Percentiles rank a stretch among this genome's conserved stretches.
Evolutionary conservation across 2,113 vertebrate species (phyloP).

Genomic region (Pollimyrus isidori): DNA sequence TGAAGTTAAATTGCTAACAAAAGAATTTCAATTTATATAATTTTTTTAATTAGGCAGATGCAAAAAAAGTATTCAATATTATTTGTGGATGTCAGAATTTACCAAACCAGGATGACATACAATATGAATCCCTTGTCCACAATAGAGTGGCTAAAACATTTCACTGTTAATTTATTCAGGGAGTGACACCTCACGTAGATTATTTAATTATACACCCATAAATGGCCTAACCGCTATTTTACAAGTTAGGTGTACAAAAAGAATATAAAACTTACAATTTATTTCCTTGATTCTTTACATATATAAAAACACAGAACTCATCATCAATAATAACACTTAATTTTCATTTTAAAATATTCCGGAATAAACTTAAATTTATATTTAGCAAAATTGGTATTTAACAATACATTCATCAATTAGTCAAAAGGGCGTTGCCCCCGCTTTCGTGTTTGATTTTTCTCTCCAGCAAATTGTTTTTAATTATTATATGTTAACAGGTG

Average conservation of each 20-base stretch:
- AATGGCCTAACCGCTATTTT: not conserved
- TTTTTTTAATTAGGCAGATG: not conserved
- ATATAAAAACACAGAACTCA: not conserved
- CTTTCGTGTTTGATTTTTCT: not conserved
- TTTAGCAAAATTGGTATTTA: not conserved
- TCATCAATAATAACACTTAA: not conserved
- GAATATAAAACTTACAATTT: not conserved
- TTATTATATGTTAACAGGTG: not conserved
- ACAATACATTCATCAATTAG: no score
- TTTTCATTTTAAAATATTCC: not conserved
- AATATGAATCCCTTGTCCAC: not conserved
- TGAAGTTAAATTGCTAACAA: not conserved
- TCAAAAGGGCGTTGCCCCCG: slow-evolving; percentile 6
- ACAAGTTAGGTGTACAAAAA: not conserved
- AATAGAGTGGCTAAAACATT: not conserved
- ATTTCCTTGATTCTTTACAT: not conserved
- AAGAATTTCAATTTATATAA: not conserved
- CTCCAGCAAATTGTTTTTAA: not conserved
- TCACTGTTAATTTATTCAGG: not conserved
- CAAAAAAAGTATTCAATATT: not conserved
- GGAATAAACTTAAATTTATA: not conserved
- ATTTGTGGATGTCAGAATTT: not conserved
- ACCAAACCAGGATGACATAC: not conserved
- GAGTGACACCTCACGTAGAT: not conserved
- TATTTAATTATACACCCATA: not conserved